phyloP scores from a whole-genome alignment of 2,888 invertebrate species.

The Eupithecia subumbrata region DNA sequence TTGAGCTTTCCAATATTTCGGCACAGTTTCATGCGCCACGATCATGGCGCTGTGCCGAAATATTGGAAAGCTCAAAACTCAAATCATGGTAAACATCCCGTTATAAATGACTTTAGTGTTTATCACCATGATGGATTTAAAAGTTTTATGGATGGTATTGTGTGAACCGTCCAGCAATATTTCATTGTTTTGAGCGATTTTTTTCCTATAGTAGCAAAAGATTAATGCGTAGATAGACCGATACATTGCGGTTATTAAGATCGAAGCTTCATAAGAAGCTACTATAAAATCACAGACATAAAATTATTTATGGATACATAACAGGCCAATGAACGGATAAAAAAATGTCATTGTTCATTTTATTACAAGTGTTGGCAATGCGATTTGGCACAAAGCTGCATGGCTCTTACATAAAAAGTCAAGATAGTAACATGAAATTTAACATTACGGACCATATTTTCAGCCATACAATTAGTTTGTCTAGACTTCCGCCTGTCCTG shows the following conservation, averaged over 20 bases:
- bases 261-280: constrained; percentile 38
- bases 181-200: not conserved
- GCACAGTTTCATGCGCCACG: too few species aligned
- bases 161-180: not conserved
- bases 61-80: too few species aligned
- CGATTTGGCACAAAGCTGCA: constrained; percentile 51
- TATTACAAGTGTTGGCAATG: constrained; percentile 50
- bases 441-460: constrained; percentile 5
- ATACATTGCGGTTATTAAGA: constrained; percentile 30
- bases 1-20: too few species aligned
- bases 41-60: too few species aligned
- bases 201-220: not conserved
- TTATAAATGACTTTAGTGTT: too few species aligned
- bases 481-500: not conserved
- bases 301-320: constrained; percentile 40
- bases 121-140: too few species aligned
- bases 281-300: constrained; percentile 29
- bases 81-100: too few species aligned
- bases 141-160: not conserved
- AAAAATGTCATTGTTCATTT: constrained; percentile 51
- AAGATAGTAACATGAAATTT: constrained; percentile 36
- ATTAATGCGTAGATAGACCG: constrained; percentile 11
- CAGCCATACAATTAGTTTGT: not conserved
- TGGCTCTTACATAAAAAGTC: constrained; percentile 34
- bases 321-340: constrained; percentile 51